Evolutionary conservation across 1,140 invertebrate species (phyloP).

Genomic region (Spodoptera frugiperda): DNA sequence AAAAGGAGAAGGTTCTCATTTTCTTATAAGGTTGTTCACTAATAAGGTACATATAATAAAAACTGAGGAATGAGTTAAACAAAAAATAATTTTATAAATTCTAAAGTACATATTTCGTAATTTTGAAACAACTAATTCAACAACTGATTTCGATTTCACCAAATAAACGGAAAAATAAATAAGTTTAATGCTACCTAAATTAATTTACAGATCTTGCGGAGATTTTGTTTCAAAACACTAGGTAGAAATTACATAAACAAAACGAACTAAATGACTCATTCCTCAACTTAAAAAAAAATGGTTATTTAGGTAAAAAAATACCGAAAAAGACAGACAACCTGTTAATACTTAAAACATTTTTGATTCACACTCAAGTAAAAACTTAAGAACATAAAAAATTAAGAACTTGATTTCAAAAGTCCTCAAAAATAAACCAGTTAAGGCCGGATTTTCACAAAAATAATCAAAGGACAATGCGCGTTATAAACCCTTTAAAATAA

Average conservation of each 20-base stretch:
- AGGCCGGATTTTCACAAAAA: not conserved
- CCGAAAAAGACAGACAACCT: not conserved
- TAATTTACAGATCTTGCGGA: constrained; percentile 6
- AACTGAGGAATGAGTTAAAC: constrained; percentile 48
- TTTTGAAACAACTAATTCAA: too few species aligned
- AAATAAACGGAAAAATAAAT: too few species aligned
- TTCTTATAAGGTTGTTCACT: not conserved
- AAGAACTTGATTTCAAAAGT: not conserved
- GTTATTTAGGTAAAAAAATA: not conserved
- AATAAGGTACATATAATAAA: constrained; percentile 20
- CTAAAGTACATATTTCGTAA: too few species aligned
- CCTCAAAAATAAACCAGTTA: too few species aligned
- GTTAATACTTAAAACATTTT: not conserved
- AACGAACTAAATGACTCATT: not conserved
- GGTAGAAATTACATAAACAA: not conserved
- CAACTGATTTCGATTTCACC: too few species aligned
- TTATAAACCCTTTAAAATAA: constrained; percentile 60
- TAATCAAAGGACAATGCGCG: constrained; percentile 64
- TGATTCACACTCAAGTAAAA: not conserved
- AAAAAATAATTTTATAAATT: constrained; percentile 46
- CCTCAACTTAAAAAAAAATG: constrained; percentile 12
- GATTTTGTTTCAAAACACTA: not conserved
- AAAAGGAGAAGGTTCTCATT: too few species aligned
- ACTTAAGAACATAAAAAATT: not conserved
- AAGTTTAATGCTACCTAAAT: too few species aligned